phyloP scores from a whole-genome alignment of 35 echinoderm and acorn worm genomes.

The Ophiothrix spiculata region DNA sequence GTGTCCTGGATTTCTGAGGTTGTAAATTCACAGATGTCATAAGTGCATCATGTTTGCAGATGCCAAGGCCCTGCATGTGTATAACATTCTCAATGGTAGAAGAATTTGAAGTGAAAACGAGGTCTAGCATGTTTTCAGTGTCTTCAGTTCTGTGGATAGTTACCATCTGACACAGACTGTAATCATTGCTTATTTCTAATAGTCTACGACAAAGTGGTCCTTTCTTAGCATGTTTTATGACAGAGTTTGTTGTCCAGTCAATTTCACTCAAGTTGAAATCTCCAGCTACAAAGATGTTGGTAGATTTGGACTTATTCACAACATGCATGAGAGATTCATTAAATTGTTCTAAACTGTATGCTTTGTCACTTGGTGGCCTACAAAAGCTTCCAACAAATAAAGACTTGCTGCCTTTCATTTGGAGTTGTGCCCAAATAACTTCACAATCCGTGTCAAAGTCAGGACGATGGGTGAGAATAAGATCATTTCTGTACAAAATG shows the following conservation, averaged over 20 bases:
- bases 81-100: conserved; percentile 15
- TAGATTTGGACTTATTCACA: not conserved
- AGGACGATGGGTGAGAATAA: not conserved
- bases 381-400: not conserved
- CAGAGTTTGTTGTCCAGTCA: not conserved
- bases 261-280: not conserved
- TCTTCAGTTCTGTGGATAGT: conserved; percentile 22
- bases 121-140: conserved; percentile 13
- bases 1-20: not conserved
- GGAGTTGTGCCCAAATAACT: not conserved
- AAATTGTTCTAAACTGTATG: not conserved
- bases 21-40: conserved; percentile 18
- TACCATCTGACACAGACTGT: conserved; percentile 12
- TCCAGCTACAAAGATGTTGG: not conserved
- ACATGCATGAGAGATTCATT: not conserved
- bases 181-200: conserved; percentile 11
- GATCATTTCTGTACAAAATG: conserved; percentile 14
- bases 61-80: conserved; percentile 45
- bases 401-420: not conserved
- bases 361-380: not conserved
- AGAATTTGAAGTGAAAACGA: conserved; percentile 22
- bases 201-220: conserved; percentile 38
- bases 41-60: conserved; percentile 43
- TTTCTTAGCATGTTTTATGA: not conserved
- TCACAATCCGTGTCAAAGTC: no score